Percentiles rank a stretch among this genome's conserved stretches.
These are phyloP conservation scores for Anthopleura xanthogrammica DNA, from an alignment of 92 coral and sea anemone species.

Conservation along the genomic window DNA sequence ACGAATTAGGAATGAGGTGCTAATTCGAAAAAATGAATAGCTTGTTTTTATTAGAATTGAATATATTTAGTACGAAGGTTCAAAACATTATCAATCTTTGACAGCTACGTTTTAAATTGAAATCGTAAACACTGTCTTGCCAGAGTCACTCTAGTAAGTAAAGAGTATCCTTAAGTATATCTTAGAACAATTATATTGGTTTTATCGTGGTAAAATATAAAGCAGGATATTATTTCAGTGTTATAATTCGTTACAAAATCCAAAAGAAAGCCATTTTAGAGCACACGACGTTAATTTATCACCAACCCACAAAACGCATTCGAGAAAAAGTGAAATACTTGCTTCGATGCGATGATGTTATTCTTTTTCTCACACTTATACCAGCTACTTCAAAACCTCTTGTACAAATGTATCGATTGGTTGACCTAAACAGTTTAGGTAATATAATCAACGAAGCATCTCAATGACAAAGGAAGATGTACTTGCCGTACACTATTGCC, in stretches of 20 bases:
- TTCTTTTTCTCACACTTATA: neutral
- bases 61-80: neutral
- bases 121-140: neutral
- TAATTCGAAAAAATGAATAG: conserved; percentile 1
- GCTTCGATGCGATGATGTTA: neutral
- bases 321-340: neutral
- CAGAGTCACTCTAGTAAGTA: too few relatives aligned
- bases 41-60: neutral
- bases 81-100: neutral
- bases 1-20: neutral
- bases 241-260: neutral
- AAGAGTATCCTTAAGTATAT: neutral
- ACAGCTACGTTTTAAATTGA: neutral
- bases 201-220: neutral
- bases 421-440: neutral
- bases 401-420: neutral
- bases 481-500: neutral
- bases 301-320: neutral
- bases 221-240: neutral
- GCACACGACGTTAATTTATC: conserved; percentile 4
- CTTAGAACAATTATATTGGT: neutral
- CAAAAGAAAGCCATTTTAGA: conserved; percentile 1
- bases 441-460: neutral
- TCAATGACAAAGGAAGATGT: neutral
- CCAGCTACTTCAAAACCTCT: neutral